These are phyloP conservation scores for Penaeus japonicus DNA, from an alignment of 1,140 invertebrate genomes.

Conservation along the genomic window DNA sequence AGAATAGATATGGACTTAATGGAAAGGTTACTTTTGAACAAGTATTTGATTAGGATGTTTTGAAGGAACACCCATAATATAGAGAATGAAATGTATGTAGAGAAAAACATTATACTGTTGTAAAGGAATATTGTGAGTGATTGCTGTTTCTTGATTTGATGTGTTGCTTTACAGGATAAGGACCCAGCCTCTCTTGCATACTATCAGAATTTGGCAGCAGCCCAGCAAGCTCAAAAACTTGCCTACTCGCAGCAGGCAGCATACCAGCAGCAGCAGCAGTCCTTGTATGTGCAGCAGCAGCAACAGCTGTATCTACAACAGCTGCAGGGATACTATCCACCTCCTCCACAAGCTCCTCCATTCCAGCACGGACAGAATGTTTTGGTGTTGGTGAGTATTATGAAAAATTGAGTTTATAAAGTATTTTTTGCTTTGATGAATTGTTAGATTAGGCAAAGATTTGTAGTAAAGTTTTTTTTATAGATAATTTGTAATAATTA, in stretches of 20 bases:
- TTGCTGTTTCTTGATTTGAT: too few species aligned
- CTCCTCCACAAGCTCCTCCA: slow-evolving; percentile 1
- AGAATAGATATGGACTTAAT: too few species aligned
- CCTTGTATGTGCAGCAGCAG: slow-evolving; percentile 45
- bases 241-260: slow-evolving; percentile 39
- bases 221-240: slow-evolving; percentile 47
- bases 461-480: neutral
- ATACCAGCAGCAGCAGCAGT: slow-evolving; percentile 36
- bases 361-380: slow-evolving; percentile 43
- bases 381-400: slow-evolving; percentile 37
- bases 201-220: slow-evolving; percentile 43
- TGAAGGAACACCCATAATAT: too few species aligned
- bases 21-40: too few species aligned
- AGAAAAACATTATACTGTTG: too few species aligned
- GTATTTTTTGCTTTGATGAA: neutral
- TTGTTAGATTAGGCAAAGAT: neutral
- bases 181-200: neutral
- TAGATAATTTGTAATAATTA: too few species aligned
- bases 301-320: slow-evolving; percentile 45
- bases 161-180: too few species aligned
- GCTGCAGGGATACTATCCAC: slow-evolving; percentile 35
- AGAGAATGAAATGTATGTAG: too few species aligned
- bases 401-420: neutral
- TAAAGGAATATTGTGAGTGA: too few species aligned
- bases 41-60: too few species aligned